Percentiles rank a stretch among this genome's conserved stretches.
These are phyloP conservation scores for Metopolophium dirhodum DNA, from an alignment of 1,140 invertebrate genomes.

Conservation along the genomic window DNA sequence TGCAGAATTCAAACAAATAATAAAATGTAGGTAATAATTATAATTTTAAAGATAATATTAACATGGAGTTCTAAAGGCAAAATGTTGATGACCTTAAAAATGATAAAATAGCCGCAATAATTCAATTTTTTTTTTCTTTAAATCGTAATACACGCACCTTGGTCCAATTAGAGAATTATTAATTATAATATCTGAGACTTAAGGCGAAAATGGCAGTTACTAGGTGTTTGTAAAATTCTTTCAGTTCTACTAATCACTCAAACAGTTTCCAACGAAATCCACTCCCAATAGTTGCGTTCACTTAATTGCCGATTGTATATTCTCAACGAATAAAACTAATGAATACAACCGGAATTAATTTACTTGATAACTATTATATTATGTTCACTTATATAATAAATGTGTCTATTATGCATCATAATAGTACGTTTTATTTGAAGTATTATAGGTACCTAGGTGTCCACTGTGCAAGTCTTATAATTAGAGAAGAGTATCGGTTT, in stretches of 20 bases:
- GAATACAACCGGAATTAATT: background rate
- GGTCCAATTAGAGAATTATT: background rate
- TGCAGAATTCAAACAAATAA: background rate
- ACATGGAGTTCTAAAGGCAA: background rate
- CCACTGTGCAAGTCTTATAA: background rate
- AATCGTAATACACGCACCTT: background rate
- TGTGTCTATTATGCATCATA: background rate
- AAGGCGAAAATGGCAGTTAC: background rate
- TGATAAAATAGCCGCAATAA: background rate
- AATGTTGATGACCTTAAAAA: constrained; percentile 19
- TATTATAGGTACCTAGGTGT: background rate
- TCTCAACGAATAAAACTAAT: background rate
- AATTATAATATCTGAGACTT: background rate
- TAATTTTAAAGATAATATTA: background rate
- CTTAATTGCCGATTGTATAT: background rate
- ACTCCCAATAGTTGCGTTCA: background rate
- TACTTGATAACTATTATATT: background rate
- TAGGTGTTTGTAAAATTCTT: background rate
- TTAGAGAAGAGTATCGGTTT: background rate
- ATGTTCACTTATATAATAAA: background rate
- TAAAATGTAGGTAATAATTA: background rate
- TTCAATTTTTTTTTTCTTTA: background rate
- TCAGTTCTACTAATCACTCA: background rate
- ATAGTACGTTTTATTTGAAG: background rate
- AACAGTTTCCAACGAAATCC: background rate